Evolutionary conservation across 1,140 invertebrate genomes (phyloP), one percentile per base, ranked within the genome.

Genomic region (Drosophila triauraria): DNA sequence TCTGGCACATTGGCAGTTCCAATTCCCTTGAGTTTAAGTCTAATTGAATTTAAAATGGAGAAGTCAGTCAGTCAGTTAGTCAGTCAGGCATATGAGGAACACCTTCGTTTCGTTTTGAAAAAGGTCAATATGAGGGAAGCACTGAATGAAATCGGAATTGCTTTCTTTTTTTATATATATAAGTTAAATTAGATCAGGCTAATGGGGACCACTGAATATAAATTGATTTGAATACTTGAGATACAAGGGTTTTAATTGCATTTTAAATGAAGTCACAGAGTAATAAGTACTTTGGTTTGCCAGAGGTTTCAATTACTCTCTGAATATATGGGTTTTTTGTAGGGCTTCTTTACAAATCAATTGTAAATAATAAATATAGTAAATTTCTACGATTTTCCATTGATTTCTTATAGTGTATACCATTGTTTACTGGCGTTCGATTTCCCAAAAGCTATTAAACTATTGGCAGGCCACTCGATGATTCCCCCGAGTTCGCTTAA

Each of bases 401-500:
- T 17, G 13, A 13, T 30, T 38, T 38, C 47, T 32, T 1, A 25
- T 5, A 1, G 20, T 20, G 2, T 25, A 30, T 1, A 1, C 25
- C 12, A 42, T 30, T 46, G 20, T 32, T n/a, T 56, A 48, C 35
- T 56, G 63, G 46, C 58, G 43, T 74, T 60, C 53, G 48, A 77
- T 81, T 58, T 59, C 25, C 43, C 13, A n/a, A 12, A 32, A 32
- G 20, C 60, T 60, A 40, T 51, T 60, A 68, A 76, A 40, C 43
- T 69, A 57, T 59, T 65, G 62, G 40, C 74, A 68, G 44, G 63
- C 75, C 56, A 44, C 12, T 23, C 53, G 7, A 54, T 25, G 32
- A 71, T 72, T 75, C 58, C n/a, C 63, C 50, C 44, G 47, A 59
- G 69, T 60, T 67, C 9, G 43, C 56, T 59, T 76, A 84, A 83